Percentiles rank a stretch among this genome's conserved stretches.
Evolutionary conservation across 92 coral and sea anemone genomes (phyloP).

Genomic region (Diadumene lineata): DNA sequence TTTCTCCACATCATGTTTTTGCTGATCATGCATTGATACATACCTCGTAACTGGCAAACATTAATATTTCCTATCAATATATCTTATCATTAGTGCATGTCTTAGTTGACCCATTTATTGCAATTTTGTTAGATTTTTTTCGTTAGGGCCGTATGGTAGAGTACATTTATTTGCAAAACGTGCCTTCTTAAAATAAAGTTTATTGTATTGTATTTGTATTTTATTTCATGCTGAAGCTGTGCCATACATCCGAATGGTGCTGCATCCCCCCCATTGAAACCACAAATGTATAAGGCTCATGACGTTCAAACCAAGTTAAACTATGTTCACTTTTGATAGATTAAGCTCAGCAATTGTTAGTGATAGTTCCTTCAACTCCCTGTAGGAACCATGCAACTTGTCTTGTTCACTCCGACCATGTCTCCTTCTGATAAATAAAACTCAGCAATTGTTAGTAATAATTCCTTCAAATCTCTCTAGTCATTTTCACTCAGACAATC

Average conservation of each 20-base stretch:
- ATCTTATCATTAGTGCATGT: too few relatives aligned
- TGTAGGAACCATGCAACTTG: too few relatives aligned
- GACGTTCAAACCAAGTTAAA: not conserved
- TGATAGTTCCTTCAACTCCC: too few relatives aligned
- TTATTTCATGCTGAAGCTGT: conserved; percentile 12
- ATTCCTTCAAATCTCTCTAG: conserved; percentile 30
- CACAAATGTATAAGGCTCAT: not conserved
- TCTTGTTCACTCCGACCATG: too few relatives aligned
- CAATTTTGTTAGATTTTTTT: too few relatives aligned
- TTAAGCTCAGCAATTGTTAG: too few relatives aligned
- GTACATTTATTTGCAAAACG: not conserved
- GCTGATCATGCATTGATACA: conserved; percentile 22
- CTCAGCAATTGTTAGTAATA: conserved; percentile 8
- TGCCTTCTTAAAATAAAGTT: conserved; percentile 1
- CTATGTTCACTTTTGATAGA: too few relatives aligned
- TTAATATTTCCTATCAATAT: too few relatives aligned
- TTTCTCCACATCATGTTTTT: conserved; percentile 37
- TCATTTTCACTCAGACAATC: conserved; percentile 21
- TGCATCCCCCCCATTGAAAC: conserved; percentile 16
- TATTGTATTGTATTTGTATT: too few relatives aligned
- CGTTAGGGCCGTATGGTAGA: not conserved
- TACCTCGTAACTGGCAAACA: conserved; percentile 31
- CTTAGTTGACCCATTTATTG: too few relatives aligned
- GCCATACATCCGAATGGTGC: conserved; percentile 10
- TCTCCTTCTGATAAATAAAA: conserved; percentile 18